These are phyloP conservation scores for Turritopsis dohrnii DNA, from an alignment of 30 jellyfish, hydroid and myxozoan genomes.

Conservation along the genomic window DNA sequence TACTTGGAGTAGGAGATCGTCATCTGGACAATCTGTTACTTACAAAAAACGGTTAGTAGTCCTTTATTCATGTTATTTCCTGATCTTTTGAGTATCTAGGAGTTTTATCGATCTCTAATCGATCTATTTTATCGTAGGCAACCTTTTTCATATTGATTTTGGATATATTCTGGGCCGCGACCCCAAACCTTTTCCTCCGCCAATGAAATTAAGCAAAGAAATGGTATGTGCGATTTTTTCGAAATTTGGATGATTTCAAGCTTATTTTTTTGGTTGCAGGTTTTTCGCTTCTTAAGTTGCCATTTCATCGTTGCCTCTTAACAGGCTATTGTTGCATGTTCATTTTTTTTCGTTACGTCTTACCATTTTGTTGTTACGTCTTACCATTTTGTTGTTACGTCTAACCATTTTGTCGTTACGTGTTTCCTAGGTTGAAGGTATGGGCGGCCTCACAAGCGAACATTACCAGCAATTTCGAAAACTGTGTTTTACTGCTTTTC, in stretches of 20 bases:
- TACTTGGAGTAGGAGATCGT: constrained; percentile 97
- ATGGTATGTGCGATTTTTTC: constrained; percentile 55
- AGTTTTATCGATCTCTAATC: background rate
- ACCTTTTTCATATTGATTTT: constrained; percentile 90
- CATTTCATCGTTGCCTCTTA: too few relatives aligned
- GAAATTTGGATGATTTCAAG: background rate
- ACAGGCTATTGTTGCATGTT: too few relatives aligned
- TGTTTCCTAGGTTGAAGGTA: constrained; percentile 97
- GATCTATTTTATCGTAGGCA: constrained; percentile 46
- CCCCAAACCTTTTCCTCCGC: constrained; percentile 99
- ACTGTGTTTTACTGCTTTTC: constrained; percentile 89
- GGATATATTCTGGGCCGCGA: constrained; percentile 99
- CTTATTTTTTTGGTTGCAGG: background rate
- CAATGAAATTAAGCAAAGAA: constrained; percentile 94
- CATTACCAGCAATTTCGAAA: constrained; percentile 82
- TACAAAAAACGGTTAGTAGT: constrained; percentile 72
- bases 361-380: too few relatives aligned
- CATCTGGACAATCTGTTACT: constrained; percentile 84
- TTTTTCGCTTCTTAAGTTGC: too few relatives aligned
- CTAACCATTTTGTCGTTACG: too few relatives aligned
- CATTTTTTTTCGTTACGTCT: too few relatives aligned
- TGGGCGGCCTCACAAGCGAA: constrained; percentile 96
- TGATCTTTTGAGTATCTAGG: too few relatives aligned
- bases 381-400: too few relatives aligned
- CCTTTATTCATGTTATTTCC: background rate